Conservation (phyloP, 92 coral and sea anemone species). For the Palythoa grandiflora region DNA sequence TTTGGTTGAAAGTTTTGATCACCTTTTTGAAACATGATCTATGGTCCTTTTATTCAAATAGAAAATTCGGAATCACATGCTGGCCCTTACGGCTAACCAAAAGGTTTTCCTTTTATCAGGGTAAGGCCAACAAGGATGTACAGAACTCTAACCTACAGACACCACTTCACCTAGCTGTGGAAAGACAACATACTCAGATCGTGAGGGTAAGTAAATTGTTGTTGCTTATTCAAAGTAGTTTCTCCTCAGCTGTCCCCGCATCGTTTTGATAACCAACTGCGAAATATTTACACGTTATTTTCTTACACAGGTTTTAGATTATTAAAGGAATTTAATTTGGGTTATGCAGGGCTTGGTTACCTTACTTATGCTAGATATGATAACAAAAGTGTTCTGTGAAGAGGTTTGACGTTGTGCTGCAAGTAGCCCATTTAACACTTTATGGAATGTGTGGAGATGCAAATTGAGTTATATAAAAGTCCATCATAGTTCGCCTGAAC, state of each 20-base stretch:
- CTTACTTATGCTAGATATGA: too few species aligned
- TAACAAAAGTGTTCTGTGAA: too few species aligned
- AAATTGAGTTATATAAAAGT: too few species aligned
- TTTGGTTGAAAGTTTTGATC: too few species aligned
- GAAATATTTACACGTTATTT: not conserved
- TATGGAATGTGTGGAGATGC: too few species aligned
- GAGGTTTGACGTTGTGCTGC: too few species aligned
- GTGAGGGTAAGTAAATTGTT: constrained; percentile 80
- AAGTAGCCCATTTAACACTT: too few species aligned
- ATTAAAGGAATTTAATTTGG: not conserved
- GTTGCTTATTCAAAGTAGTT: not conserved
- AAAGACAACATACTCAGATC: constrained; percentile 94
- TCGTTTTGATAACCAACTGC: not conserved
- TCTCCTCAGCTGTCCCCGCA: not conserved
- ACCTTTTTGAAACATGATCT: too few species aligned
- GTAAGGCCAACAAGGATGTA: constrained; percentile 92
- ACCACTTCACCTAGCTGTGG: constrained; percentile 96
- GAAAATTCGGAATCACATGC: not conserved
- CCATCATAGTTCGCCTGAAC: too few species aligned
- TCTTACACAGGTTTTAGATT: not conserved
- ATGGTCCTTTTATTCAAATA: too few species aligned
- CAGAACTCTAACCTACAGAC: constrained; percentile 97
- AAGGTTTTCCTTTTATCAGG: constrained; percentile 55
- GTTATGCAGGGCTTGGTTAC: not conserved
- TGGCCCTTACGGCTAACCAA: not conserved